Percentiles rank a stretch among this genome's conserved stretches.
Conservation (phyloP, 2,888 invertebrate species). For the Oasisia sp. region DNA sequence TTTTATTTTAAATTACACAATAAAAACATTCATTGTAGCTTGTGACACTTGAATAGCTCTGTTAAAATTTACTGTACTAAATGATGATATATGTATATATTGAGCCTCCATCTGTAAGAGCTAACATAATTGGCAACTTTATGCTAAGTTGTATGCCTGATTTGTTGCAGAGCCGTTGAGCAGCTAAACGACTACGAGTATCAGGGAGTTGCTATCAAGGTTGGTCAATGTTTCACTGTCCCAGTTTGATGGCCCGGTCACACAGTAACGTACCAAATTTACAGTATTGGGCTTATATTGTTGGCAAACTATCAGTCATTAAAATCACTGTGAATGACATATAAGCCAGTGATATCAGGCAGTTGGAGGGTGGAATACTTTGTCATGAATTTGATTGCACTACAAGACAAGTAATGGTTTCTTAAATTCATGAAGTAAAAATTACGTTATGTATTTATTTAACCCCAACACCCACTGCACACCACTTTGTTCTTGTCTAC, state of each 20-base stretch:
- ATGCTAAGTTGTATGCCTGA: not conserved
- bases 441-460: not conserved
- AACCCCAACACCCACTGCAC: not conserved
- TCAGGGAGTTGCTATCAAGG: conserved; percentile 73
- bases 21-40: not conserved
- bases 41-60: not conserved
- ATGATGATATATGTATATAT: not conserved
- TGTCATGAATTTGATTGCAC: not conserved
- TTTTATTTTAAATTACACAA: not conserved
- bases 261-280: conserved; percentile 63
- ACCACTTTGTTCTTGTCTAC: too few species aligned
- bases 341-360: not conserved
- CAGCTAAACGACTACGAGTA: conserved; percentile 88
- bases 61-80: too few species aligned
- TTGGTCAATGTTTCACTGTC: not conserved
- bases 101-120: not conserved
- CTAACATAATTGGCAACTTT: not conserved
- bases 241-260: not conserved
- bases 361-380: not conserved
- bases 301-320: not conserved
- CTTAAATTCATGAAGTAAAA: too few species aligned
- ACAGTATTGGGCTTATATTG: not conserved
- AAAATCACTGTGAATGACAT: not conserved
- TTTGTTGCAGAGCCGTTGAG: conserved; percentile 78
- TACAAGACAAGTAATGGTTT: too few species aligned